Evolutionary conservation across 1,140 invertebrate species (phyloP).

Genomic region (Wiebesia pumilae): DNA sequence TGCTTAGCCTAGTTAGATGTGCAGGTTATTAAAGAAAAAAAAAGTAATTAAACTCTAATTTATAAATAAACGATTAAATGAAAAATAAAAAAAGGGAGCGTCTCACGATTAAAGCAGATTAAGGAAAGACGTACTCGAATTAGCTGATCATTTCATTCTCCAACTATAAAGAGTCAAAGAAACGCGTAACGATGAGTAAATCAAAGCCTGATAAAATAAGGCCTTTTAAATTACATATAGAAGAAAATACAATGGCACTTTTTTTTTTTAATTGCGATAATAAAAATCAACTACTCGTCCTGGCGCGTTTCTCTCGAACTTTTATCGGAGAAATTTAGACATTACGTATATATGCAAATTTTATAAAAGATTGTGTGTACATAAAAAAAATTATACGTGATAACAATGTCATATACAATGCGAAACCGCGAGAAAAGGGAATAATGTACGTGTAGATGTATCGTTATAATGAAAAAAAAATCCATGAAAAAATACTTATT

Average conservation of each 20-base stretch:
- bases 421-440: slow-evolving; percentile 32
- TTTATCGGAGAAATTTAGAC: slow-evolving; percentile 48
- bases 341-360: slow-evolving; percentile 51
- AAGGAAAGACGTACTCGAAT: slow-evolving; percentile 28
- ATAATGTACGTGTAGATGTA: slow-evolving; percentile 53
- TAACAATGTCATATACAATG: slow-evolving; percentile 51
- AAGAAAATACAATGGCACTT: slow-evolving; percentile 4
- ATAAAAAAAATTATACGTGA: slow-evolving; percentile 53
- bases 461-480: slow-evolving; percentile 47
- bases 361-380: slow-evolving; percentile 54
- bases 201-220: slow-evolving; percentile 6
- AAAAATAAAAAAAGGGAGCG: neutral
- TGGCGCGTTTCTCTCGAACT: slow-evolving; percentile 52
- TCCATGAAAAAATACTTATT: slow-evolving; percentile 50
- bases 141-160: slow-evolving; percentile 39
- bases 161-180: slow-evolving; percentile 43
- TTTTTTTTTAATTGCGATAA: slow-evolving; percentile 18
- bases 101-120: slow-evolving; percentile 8
- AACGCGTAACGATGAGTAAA: slow-evolving; percentile 54
- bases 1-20: slow-evolving; percentile 51
- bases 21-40: slow-evolving; percentile 43
- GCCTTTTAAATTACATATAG: slow-evolving; percentile 21
- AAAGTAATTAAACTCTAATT: slow-evolving; percentile 50
- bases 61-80: slow-evolving; percentile 42
- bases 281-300: slow-evolving; percentile 43